phyloP scores from a whole-genome alignment of 2,797 vertebrate species.

The Lophura swinhoii region DNA sequence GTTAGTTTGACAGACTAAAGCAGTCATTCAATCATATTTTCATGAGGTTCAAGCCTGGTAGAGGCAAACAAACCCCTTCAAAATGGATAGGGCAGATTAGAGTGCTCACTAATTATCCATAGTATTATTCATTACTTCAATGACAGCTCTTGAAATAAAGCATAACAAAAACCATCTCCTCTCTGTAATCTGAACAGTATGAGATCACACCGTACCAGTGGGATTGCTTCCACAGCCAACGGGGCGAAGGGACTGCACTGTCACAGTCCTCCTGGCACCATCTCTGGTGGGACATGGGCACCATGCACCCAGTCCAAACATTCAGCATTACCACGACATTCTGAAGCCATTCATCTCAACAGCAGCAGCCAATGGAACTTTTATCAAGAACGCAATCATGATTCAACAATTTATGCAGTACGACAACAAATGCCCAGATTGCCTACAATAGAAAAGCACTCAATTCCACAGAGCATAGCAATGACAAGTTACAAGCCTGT shows the following conservation, averaged over 20 bases:
- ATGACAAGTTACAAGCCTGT: neutral
- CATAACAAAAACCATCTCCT: neutral
- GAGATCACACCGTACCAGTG: rapidly evolving
- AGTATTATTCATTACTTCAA: neutral
- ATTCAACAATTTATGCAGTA: neutral
- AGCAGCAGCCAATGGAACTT: conserved; percentile 70
- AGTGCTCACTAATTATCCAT: rapidly evolving
- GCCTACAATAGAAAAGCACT: neutral
- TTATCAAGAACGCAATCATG: neutral
- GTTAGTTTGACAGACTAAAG: neutral
- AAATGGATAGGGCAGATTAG: neutral
- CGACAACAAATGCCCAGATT: neutral
- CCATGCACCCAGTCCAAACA: rapidly evolving
- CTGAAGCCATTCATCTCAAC: conserved; percentile 68
- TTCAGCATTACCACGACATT: neutral
- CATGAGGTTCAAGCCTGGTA: neutral
- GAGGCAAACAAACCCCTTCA: neutral
- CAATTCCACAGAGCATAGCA: neutral
- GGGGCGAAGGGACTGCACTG: neutral
- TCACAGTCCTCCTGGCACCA: neutral
- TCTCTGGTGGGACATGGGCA: neutral
- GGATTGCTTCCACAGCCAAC: neutral
- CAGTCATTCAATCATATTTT: neutral
- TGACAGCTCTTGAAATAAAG: neutral
- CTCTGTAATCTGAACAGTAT: rapidly evolving